Evolutionary conservation across 2,797 vertebrate species (phyloP).

Genomic region (Alca torda): DNA sequence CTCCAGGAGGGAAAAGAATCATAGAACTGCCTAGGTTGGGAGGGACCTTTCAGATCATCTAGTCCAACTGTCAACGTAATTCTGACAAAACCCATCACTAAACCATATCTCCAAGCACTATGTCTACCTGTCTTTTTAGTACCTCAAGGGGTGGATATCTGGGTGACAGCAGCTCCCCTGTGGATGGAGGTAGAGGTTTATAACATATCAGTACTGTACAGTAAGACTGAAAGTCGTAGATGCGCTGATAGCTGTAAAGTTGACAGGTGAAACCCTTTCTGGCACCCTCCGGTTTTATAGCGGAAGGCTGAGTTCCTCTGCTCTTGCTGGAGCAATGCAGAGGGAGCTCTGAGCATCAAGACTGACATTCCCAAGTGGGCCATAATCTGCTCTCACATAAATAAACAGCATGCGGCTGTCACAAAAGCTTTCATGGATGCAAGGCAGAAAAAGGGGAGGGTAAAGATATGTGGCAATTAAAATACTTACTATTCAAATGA

Average conservation of each 20-base stretch:
- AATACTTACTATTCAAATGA: conserved; percentile 37
- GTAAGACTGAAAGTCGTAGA: not conserved
- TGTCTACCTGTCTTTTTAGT: no score
- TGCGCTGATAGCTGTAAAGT: not conserved
- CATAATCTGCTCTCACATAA: not conserved
- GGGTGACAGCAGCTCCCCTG: not conserved
- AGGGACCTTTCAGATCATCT: no score
- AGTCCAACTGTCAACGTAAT: no score
- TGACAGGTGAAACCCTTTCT: not conserved
- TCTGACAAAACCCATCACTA: no score
- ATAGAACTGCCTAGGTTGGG: no score
- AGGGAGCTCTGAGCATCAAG: not conserved
- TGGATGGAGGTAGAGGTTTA: not conserved
- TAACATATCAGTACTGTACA: not conserved
- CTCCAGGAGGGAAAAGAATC: not conserved
- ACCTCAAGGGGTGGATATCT: not conserved
- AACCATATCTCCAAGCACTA: no score
- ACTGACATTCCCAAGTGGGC: not conserved
- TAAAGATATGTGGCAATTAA: conserved; percentile 31
- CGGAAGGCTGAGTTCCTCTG: not conserved
- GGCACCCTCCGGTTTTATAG: not conserved
- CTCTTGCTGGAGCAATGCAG: not conserved
- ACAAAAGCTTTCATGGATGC: not conserved
- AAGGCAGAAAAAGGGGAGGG: not conserved
- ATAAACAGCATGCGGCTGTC: conserved; percentile 16